Evolutionary conservation across 2,113 vertebrate species (phyloP).

Genomic region (Calyptommatus sinebrachiatus): DNA sequence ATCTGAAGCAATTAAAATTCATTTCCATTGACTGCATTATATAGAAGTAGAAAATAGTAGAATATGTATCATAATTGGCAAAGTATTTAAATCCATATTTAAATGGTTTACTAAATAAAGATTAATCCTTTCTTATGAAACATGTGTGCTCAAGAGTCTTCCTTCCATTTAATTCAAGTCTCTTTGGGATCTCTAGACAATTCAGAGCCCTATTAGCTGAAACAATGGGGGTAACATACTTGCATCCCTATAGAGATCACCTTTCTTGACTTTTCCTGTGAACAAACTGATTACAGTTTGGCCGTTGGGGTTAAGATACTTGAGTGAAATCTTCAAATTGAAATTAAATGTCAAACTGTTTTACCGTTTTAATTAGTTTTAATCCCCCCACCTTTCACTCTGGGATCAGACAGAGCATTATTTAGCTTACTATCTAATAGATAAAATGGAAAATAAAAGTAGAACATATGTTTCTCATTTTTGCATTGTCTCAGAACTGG

Average conservation of each 20-base stretch:
- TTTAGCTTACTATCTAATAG: background rate
- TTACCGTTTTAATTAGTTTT: conserved; percentile 7
- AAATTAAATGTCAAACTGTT: background rate
- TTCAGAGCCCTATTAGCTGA: background rate
- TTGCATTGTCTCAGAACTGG: background rate
- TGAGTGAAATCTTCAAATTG: background rate
- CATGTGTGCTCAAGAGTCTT: background rate
- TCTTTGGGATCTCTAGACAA: fast-evolving
- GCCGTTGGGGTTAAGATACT: background rate
- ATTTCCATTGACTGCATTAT: too few relatives aligned
- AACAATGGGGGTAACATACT: background rate
- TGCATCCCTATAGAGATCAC: background rate
- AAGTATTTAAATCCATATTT: too few relatives aligned
- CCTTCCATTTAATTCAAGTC: background rate
- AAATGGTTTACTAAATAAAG: too few relatives aligned
- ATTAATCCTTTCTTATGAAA: background rate
- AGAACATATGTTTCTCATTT: conserved; percentile 14
- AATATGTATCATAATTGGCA: too few relatives aligned
- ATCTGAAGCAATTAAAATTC: too few relatives aligned
- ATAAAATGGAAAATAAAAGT: conserved; percentile 23
- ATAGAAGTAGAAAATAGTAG: too few relatives aligned
- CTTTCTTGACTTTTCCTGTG: background rate
- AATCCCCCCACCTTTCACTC: background rate
- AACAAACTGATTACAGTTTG: conserved; percentile 3
- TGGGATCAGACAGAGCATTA: background rate